These are phyloP conservation scores for Drosophila ogumai DNA, from an alignment of 1,140 invertebrate species.

Conservation along the genomic window DNA sequence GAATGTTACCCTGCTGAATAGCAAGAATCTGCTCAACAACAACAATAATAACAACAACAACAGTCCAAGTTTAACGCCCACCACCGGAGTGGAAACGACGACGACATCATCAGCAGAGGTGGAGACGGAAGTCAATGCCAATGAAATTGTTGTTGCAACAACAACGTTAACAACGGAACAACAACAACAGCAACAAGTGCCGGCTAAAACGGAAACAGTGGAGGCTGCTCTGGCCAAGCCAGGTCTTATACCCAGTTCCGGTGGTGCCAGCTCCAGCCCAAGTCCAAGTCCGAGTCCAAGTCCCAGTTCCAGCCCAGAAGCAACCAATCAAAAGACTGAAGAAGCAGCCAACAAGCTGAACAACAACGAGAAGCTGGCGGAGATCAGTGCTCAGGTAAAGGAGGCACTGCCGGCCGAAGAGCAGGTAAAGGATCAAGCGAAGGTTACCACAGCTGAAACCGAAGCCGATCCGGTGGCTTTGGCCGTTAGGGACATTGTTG, in stretches of 20 bases:
- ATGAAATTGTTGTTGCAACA: constrained; percentile 51
- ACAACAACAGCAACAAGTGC: constrained; percentile 15
- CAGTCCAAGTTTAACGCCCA: constrained; percentile 29
- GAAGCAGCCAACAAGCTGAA: constrained; percentile 76
- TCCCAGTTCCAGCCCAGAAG: constrained; percentile 31
- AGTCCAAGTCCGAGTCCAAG: constrained; percentile 9
- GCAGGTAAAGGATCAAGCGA: neutral
- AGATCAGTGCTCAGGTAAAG: neutral
- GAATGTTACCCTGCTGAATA: constrained; percentile 75
- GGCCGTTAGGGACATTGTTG: constrained; percentile 75
- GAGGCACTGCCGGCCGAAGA: constrained; percentile 7
- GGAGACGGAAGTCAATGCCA: constrained; percentile 59
- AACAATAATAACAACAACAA: constrained; percentile 63
- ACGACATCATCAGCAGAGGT: too few relatives aligned
- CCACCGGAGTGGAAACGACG: constrained; percentile 3
- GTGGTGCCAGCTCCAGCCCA: neutral
- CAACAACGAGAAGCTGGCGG: constrained; percentile 65
- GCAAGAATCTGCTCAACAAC: constrained; percentile 78
- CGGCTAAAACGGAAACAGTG: constrained; percentile 14
- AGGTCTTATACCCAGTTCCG: neutral
- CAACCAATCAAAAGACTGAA: constrained; percentile 80
- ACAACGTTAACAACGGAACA: constrained; percentile 5
- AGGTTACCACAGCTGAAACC: neutral
- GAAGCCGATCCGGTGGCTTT: constrained; percentile 46
- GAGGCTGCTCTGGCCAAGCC: constrained; percentile 13